Conservation (phyloP, 2,113 vertebrate species). For the Ammospiza nelsoni region DNA sequence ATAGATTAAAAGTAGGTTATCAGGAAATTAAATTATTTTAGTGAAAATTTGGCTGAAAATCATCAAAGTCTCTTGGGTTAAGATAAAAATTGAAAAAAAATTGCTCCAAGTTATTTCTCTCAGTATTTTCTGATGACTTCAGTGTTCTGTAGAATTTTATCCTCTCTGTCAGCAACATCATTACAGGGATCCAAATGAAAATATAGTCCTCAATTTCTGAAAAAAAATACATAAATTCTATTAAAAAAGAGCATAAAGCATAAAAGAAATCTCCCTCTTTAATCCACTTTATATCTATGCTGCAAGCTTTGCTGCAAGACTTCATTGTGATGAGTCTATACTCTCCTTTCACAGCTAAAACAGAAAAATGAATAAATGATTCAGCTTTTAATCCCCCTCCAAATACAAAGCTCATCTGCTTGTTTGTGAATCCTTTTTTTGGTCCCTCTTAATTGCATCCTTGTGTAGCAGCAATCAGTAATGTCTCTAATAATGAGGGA, state of each 20-base stretch:
- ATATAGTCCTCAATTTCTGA: not conserved
- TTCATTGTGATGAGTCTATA: not conserved
- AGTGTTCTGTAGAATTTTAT: not conserved
- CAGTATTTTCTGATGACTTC: not conserved
- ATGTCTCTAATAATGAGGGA: not conserved
- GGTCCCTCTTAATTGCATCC: not conserved
- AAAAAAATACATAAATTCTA: not conserved
- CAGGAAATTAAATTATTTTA: constrained; percentile 28
- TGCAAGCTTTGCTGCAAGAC: not conserved
- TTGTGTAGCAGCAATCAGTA: not conserved
- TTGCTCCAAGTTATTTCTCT: not conserved
- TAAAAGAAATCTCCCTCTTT: not conserved
- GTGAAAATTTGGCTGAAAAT: constrained; percentile 18
- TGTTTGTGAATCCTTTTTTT: not conserved
- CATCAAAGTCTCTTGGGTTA: not conserved
- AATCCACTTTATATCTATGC: not conserved
- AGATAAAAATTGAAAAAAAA: not conserved
- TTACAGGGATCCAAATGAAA: not conserved
- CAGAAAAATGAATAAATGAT: not conserved
- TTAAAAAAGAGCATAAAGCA: not conserved
- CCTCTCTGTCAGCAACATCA: not conserved
- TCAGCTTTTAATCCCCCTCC: not conserved
- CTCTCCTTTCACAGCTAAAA: not conserved
- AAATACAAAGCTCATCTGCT: not conserved
- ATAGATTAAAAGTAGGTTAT: constrained; percentile 40